phyloP scores from a whole-genome alignment of 2,888 invertebrate species.

The Drepana falcataria region DNA sequence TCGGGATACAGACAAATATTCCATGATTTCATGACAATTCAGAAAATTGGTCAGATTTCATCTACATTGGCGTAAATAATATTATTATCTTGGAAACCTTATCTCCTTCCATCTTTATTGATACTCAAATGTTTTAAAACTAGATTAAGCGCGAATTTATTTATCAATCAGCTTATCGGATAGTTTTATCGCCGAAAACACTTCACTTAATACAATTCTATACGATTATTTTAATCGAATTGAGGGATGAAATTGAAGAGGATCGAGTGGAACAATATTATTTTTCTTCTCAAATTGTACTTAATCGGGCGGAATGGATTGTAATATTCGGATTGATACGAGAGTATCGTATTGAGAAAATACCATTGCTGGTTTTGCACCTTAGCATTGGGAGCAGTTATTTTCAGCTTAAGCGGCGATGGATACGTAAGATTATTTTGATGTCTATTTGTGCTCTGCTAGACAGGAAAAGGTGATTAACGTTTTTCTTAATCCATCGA shows the following conservation, averaged over 20 bases:
- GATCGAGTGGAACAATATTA: background rate
- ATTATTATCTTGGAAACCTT: no score
- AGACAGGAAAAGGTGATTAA: background rate
- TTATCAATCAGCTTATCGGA: no score
- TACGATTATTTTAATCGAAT: background rate
- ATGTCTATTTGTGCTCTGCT: no score
- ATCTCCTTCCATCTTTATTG: no score
- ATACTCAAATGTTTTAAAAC: no score
- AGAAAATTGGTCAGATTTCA: no score
- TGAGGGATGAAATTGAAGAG: background rate
- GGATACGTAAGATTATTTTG: background rate
- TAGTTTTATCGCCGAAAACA: background rate
- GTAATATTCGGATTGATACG: background rate
- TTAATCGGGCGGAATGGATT: conserved; percentile 1
- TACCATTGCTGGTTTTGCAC: background rate
- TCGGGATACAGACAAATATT: no score
- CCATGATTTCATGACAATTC: no score
- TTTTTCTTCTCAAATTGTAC: background rate
- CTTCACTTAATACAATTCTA: background rate
- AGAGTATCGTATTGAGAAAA: background rate
- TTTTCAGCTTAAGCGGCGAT: background rate
- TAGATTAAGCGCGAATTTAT: no score
- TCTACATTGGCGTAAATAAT: no score
- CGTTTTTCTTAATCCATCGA: conserved; percentile 1
- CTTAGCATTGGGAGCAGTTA: no score